These are phyloP conservation scores for Hylaeus volcanicus DNA, from an alignment of 1,140 invertebrate species.

Conservation along the genomic window DNA sequence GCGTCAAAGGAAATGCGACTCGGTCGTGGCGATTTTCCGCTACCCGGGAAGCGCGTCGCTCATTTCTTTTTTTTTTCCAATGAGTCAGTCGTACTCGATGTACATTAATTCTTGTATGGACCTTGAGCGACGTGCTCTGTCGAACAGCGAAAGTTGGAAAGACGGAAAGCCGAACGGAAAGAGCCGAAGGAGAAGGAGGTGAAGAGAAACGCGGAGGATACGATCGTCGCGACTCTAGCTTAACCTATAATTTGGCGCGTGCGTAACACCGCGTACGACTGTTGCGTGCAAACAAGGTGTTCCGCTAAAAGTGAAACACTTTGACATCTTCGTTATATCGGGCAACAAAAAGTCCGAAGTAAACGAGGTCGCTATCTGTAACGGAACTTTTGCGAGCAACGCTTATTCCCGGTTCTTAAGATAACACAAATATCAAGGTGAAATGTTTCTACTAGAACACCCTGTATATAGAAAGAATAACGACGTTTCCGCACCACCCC, in stretches of 20 bases:
- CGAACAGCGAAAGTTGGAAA: constrained; percentile 5
- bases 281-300: too few species aligned
- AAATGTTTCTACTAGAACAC: too few species aligned
- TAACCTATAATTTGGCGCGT: constrained; percentile 58
- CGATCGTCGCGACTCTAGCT: constrained; percentile 30
- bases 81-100: neutral
- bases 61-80: constrained; percentile 22
- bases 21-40: constrained; percentile 29
- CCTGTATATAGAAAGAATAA: neutral
- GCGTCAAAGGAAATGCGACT: constrained; percentile 34
- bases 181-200: neutral
- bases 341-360: too few species aligned
- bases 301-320: too few species aligned
- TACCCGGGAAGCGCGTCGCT: constrained; percentile 3
- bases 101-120: neutral
- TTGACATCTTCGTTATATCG: too few species aligned
- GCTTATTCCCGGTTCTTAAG: too few species aligned
- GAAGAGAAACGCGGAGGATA: constrained; percentile 31
- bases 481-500: neutral
- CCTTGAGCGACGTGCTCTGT: neutral
- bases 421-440: too few species aligned
- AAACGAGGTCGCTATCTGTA: too few species aligned
- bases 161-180: neutral
- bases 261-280: neutral
- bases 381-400: too few species aligned